Conservation (phyloP, 2,113 vertebrate genomes). For the Vireo altiloquus region DNA sequence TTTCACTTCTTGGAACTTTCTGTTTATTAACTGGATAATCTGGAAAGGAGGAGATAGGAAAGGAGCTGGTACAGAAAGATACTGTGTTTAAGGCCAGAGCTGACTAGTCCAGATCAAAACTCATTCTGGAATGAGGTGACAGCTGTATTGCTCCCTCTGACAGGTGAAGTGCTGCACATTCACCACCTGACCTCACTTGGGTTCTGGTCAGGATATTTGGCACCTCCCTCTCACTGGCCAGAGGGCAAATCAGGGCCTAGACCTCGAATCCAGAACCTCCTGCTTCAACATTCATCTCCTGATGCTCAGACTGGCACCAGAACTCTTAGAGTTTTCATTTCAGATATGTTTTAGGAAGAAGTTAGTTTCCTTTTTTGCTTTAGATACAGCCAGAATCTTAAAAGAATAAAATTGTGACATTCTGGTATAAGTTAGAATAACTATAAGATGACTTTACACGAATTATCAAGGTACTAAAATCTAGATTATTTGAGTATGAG, state of each 20-base stretch:
- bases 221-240: background rate
- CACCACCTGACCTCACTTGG: background rate
- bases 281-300: background rate
- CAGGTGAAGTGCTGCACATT: background rate
- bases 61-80: conserved; percentile 8
- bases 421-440: background rate
- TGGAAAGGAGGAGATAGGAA: background rate
- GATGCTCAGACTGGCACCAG: background rate
- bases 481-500: background rate
- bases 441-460: background rate
- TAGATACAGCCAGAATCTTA: background rate
- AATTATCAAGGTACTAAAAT: background rate
- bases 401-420: background rate
- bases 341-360: background rate
- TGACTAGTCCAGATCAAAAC: background rate
- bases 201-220: background rate
- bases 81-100: background rate
- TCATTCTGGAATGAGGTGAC: background rate
- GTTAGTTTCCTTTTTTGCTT: background rate
- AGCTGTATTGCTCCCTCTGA: background rate
- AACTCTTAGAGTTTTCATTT: background rate
- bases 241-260: background rate
- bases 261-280: background rate
- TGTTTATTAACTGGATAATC: background rate
- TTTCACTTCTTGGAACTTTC: conserved; percentile 14